A percentile compares a stretch with the other conserved stretches of the same genome.
Evolutionary conservation across 2,797 vertebrate species (phyloP).

Genomic region (Molossus alvarezi): DNA sequence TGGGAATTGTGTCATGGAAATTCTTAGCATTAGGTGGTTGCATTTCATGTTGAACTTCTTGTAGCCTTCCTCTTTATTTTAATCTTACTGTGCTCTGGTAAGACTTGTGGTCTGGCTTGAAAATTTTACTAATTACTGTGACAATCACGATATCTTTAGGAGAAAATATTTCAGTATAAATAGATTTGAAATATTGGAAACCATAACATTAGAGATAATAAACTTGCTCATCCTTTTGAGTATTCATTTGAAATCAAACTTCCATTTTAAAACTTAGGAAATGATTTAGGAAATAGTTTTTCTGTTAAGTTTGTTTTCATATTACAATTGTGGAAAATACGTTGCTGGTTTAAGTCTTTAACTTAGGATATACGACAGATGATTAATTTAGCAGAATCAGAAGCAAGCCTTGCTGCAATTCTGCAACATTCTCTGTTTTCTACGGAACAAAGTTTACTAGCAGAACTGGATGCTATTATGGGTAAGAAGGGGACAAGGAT

Average conservation of each 20-base stretch:
- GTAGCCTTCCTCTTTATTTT: neutral
- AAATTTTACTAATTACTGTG: neutral
- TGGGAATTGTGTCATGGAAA: neutral
- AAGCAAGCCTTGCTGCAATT: conserved; percentile 94
- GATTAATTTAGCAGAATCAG: conserved; percentile 89
- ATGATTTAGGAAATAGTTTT: conserved; percentile 65
- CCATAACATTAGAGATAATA: neutral
- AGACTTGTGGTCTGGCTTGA: neutral
- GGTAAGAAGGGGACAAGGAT: conserved; percentile 95
- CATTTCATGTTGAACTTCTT: neutral
- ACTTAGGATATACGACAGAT: conserved; percentile 89
- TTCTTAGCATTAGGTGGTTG: neutral
- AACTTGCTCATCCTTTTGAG: neutral
- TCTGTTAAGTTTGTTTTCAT: conserved; percentile 34
- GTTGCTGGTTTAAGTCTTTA: conserved; percentile 86
- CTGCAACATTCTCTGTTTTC: conserved; percentile 93
- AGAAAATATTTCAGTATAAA: conserved; percentile 10
- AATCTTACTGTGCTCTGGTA: neutral
- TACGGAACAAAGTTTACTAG: conserved; percentile 91
- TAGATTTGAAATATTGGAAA: neutral
- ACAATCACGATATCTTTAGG: conserved; percentile 30
- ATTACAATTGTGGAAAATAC: conserved; percentile 36
- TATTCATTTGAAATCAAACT: conserved; percentile 20
- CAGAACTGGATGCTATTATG: conserved; percentile 92
- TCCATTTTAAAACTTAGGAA: conserved; percentile 58